These are phyloP conservation scores for Diplogasteroides magnus DNA, from an alignment of 1,140 invertebrate species.

Conservation along the genomic window DNA sequence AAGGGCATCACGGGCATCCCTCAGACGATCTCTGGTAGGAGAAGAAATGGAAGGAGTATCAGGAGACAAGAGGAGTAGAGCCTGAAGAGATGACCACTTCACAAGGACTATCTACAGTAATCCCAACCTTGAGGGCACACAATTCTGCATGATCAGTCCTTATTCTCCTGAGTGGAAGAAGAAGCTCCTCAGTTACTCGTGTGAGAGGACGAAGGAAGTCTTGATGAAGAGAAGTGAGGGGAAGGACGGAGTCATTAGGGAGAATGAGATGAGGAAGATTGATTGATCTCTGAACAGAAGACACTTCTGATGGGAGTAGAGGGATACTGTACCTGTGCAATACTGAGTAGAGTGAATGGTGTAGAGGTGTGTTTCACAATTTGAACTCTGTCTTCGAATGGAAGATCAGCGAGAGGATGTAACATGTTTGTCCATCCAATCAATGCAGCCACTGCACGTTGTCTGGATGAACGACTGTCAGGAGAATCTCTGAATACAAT, in stretches of 20 bases:
- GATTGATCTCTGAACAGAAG: slow-evolving; percentile 41
- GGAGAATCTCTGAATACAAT: not conserved
- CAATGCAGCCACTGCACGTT: slow-evolving; percentile 32
- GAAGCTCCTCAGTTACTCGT: slow-evolving; percentile 42
- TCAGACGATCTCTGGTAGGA: slow-evolving; percentile 34
- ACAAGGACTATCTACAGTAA: not conserved
- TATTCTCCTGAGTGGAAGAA: slow-evolving; percentile 40
- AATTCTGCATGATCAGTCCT: slow-evolving; percentile 39
- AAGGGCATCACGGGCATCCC: slow-evolving; percentile 42
- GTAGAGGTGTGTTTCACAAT: slow-evolving; percentile 1
- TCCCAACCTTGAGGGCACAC: slow-evolving; percentile 36
- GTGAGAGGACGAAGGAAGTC: slow-evolving; percentile 18
- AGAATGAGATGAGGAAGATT: slow-evolving; percentile 36
- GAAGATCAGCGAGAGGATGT: slow-evolving; percentile 43
- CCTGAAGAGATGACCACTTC: not conserved
- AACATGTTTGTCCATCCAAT: slow-evolving; percentile 48
- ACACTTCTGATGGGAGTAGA: no score
- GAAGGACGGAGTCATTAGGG: slow-evolving; percentile 40
- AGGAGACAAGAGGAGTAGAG: slow-evolving; percentile 36
- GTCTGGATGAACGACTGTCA: slow-evolving; percentile 17
- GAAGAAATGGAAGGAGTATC: slow-evolving; percentile 38
- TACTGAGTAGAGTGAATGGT: slow-evolving; percentile 35
- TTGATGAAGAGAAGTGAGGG: slow-evolving; percentile 34
- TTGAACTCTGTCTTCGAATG: slow-evolving; percentile 44
- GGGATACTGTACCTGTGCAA: no score